Conservation (phyloP, 2,113 vertebrate species). For the Pachypanchax playfairii region DNA sequence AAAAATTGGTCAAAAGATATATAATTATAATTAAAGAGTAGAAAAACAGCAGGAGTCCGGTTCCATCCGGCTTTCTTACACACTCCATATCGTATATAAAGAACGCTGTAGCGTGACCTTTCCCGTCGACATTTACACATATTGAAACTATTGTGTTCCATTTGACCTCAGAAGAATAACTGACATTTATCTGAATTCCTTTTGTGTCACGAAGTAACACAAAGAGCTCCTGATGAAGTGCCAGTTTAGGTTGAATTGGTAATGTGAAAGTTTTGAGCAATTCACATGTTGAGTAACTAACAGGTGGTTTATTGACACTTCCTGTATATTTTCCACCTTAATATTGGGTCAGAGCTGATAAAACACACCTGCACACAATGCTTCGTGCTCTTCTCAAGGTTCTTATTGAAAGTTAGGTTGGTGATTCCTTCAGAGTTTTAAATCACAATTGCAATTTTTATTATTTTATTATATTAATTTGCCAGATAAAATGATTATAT, state of each 20-base stretch:
- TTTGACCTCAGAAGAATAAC: not conserved
- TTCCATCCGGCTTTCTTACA: not conserved
- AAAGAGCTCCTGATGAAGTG: not conserved
- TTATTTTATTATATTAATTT: no score
- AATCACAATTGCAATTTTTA: no score
- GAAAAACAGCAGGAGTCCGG: no score
- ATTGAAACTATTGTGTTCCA: not conserved
- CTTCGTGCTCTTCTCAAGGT: no score
- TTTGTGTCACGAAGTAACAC: not conserved
- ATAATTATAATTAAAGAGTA: no score
- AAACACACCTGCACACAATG: no score
- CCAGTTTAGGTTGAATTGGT: not conserved
- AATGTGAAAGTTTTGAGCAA: not conserved
- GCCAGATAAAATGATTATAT: no score
- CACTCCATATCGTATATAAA: not conserved
- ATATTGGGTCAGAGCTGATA: no score
- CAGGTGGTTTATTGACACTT: not conserved
- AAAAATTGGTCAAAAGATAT: no score
- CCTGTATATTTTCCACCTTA: not conserved
- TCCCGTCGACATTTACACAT: not conserved
- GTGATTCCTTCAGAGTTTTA: no score
- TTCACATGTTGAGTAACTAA: not conserved
- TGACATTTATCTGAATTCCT: not conserved
- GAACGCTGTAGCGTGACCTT: not conserved
- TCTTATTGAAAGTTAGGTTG: no score